Conservation (phyloP, 2,888 invertebrate genomes). For the Rhyacophila evoluta region DNA sequence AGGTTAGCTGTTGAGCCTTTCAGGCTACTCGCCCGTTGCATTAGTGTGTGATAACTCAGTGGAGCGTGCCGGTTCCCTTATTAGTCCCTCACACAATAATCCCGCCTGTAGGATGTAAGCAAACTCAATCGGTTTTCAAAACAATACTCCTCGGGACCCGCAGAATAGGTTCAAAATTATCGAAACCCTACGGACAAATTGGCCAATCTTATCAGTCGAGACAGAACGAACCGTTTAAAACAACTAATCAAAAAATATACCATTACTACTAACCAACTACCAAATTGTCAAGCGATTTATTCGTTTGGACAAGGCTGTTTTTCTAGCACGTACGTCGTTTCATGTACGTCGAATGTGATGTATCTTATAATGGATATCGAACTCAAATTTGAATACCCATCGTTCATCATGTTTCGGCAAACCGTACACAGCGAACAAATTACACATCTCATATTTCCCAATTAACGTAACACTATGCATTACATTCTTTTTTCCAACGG, state of each 20-base stretch:
- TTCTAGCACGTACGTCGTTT: conserved; percentile 70
- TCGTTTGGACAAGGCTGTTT: conserved; percentile 73
- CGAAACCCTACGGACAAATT: conserved; percentile 43
- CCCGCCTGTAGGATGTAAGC: conserved; percentile 52
- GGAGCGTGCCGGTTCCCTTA: conserved; percentile 53
- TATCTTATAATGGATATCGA: background rate
- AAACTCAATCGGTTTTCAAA: conserved; percentile 54
- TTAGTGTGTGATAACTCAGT: conserved; percentile 52
- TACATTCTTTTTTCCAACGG: too few relatives aligned
- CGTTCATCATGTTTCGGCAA: background rate
- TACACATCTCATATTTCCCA: conserved; percentile 7
- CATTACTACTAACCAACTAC: conserved; percentile 35
- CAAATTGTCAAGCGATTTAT: conserved; percentile 38
- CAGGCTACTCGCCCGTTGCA: conserved; percentile 8
- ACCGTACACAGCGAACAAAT: background rate
- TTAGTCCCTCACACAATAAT: conserved; percentile 49
- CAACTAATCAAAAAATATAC: conserved; percentile 5
- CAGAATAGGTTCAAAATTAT: conserved; percentile 68
- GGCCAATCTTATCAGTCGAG: conserved; percentile 47
- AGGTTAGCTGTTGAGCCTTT: background rate
- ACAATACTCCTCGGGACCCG: conserved; percentile 55
- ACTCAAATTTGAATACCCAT: conserved; percentile 14
- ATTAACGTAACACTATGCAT: conserved; percentile 11
- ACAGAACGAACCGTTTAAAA: conserved; percentile 33
- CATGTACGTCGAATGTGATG: conserved; percentile 13